Conservation (phyloP, 2,888 invertebrate genomes). For the Idaea biselata region DNA sequence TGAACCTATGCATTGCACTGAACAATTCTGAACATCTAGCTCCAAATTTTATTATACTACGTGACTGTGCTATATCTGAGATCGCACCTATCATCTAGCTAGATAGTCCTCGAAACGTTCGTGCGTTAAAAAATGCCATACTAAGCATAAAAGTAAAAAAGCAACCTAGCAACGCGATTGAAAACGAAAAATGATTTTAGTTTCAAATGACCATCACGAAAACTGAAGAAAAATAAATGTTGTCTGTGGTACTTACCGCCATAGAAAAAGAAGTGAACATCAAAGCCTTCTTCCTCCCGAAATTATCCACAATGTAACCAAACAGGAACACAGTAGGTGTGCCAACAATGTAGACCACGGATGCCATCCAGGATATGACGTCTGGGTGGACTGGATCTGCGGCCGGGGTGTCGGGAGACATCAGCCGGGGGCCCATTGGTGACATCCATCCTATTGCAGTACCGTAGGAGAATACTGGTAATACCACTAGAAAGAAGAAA, state of each 20-base stretch:
- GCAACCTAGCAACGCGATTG: too few relatives aligned
- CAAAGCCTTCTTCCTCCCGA: slow-evolving; percentile 75
- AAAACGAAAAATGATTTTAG: too few relatives aligned
- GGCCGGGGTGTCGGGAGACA: slow-evolving; percentile 66
- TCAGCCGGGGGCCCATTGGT: slow-evolving; percentile 75
- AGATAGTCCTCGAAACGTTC: too few relatives aligned
- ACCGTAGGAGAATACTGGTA: slow-evolving; percentile 78
- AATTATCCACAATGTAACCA: slow-evolving; percentile 74
- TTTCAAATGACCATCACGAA: too few relatives aligned
- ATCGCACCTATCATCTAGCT: too few relatives aligned
- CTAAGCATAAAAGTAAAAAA: too few relatives aligned
- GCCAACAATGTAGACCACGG: slow-evolving; percentile 77
- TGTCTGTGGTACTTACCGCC: slow-evolving; percentile 52
- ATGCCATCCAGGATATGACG: slow-evolving; percentile 80
- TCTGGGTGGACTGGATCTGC: slow-evolving; percentile 63
- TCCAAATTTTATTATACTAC: too few relatives aligned
- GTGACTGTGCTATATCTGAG: too few relatives aligned
- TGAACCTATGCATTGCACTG: too few relatives aligned
- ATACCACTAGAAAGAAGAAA: slow-evolving; percentile 65
- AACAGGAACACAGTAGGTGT: slow-evolving; percentile 77
- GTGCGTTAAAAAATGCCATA: too few relatives aligned
- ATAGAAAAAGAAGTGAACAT: slow-evolving; percentile 66
- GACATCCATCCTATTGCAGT: slow-evolving; percentile 80
- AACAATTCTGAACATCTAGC: too few relatives aligned
- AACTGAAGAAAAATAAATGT: too few relatives aligned